Base-by-base conservation (phyloP, 2,797 vertebrate genomes). In the Chiroxiphia lanceolata region DNA sequence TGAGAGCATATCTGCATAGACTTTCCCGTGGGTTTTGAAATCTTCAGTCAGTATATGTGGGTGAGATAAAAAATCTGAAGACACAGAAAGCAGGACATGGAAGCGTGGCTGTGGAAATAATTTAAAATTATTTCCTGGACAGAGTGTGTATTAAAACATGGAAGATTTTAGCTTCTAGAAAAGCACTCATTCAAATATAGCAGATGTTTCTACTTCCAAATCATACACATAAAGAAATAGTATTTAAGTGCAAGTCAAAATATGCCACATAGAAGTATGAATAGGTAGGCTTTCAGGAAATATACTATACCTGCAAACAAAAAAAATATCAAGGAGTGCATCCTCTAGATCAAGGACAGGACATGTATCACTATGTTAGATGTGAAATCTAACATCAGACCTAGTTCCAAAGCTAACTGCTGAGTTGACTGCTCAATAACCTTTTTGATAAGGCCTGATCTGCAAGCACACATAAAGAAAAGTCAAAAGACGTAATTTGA, bases 401-500 rank as follows among this genome's bases (percentile, higher is more conserved):
- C 17, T 71, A 68, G 21, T 20, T 87, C 60, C 51, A 80, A 34
- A 74, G 60, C 14, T 48, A 78, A 84, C n/a, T 87, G 44, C 71
- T 70, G 61, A 80, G 27, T 29, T 34, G 50, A 79, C 29, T 2
- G 3, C 20, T 87, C 82, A 81, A 17, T 61, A 63, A 45, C 31
- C 8, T 59, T 59, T 63, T 74, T 34, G 23, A 50, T n/a, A 77
- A 79, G 61, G 67, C 47, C 20, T 74, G 27, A 60, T 86, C 68
- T 78, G 48, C 64, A 89, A 92, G 33, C 19, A 67, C 4, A 47
- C 34, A 31, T 19, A 76, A 74, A 31, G 31, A 57, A 91, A 87
- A 92, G 78, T 88, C 76, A 75, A 82, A 95, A 8, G 31, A 83
- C n/a, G 78, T 90, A 65, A 91, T 81, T 54, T 72, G 69, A 72